Evolutionary conservation across 2,797 vertebrate species (phyloP).

Genomic region (Pyrocephalus nanus): DNA sequence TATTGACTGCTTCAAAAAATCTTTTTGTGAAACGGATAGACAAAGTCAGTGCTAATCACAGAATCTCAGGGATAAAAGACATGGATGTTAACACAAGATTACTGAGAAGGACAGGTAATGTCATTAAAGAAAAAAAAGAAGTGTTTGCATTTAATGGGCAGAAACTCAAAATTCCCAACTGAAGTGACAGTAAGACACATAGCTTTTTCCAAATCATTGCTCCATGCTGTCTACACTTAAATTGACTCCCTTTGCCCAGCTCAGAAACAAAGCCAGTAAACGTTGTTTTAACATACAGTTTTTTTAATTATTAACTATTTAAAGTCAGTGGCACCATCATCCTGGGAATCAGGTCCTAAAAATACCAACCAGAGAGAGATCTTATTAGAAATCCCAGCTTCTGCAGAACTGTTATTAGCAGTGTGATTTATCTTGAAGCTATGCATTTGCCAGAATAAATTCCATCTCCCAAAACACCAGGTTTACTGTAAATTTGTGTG

Average conservation of each 20-base stretch:
- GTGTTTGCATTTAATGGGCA: neutral
- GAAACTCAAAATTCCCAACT: neutral
- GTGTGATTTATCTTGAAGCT: neutral
- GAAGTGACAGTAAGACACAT: neutral
- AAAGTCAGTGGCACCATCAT: neutral
- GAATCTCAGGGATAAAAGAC: neutral
- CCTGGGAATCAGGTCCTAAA: neutral
- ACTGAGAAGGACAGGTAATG: neutral
- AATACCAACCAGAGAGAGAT: neutral
- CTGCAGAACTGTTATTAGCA: neutral
- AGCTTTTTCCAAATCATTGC: neutral
- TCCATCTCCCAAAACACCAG: neutral
- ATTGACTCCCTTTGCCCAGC: neutral
- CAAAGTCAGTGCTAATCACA: slow-evolving; percentile 25
- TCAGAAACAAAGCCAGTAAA: neutral
- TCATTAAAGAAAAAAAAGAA: slow-evolving; percentile 7
- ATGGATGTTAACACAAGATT: slow-evolving; percentile 15
- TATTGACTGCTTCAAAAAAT: neutral
- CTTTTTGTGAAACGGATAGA: slow-evolving; percentile 4
- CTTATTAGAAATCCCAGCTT: neutral
- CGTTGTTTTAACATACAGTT: neutral
- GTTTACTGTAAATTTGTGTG: neutral
- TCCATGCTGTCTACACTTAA: neutral
- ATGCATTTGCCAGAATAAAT: neutral
- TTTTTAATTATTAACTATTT: neutral